Base-by-base conservation (phyloP, 2,888 invertebrate species). In the Eulithis testata region DNA sequence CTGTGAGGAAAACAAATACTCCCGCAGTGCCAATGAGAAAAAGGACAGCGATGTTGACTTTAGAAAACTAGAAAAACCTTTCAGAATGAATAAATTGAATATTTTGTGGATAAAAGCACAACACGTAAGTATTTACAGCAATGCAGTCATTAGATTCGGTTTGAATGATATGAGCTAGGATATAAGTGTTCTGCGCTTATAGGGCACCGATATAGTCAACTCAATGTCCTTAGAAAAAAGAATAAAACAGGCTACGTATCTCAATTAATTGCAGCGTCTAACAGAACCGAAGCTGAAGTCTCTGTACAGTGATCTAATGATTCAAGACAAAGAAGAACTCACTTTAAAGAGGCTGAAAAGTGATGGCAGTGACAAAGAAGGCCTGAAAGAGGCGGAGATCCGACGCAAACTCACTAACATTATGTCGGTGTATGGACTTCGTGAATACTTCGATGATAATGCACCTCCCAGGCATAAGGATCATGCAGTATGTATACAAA, bases 241-340 rank as follows among this genome's bases (percentile, higher is more conserved):
- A 31, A n/a, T n/a, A n/a, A n/a, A n/a, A n/a, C n/a, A n/a, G n/a
- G n/a, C 5, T 31, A 31, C 6, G 3, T 5, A 31, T 3, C 31
- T 5, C 6, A 31, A 31, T 45, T 36, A 31, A 12, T 84, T 86
- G 9, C 80, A 97, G 98, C 94, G 97, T 67, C 85, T 98, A 49
- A 96, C 97, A 4, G 97, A 97, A 79, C 94, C 96, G 0, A 98
- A 98, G 85, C 87, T 99, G 37, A 97, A 97, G 79, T 97, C 97
- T 0, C 84, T 99, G 21, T 97, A 96, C 82, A 96, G 97, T 81
- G 98, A 98, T 80, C 89, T 99, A 6, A 97, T 97, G 91, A 94
- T 98, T 51, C 98, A 98, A 69, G 98, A 99, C 80, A 98, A 98
- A 90, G 97, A 98, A 85, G 98, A 99, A 91, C 93, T 98, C 44